These are phyloP conservation scores for Clarias gariepinus DNA, from an alignment of 2,113 vertebrate species.

Conservation along the genomic window DNA sequence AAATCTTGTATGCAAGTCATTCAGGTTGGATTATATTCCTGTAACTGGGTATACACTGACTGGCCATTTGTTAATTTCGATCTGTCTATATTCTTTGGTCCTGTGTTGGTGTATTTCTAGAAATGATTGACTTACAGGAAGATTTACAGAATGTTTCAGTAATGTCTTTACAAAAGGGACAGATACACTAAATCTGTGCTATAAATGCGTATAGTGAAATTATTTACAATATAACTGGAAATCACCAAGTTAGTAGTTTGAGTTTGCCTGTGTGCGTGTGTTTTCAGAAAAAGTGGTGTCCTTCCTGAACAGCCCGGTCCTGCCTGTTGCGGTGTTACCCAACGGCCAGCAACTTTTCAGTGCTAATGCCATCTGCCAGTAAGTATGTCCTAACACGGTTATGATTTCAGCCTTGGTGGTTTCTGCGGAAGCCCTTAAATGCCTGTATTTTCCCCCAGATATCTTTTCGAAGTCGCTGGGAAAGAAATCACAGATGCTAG, in stretches of 20 bases:
- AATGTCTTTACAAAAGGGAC: neutral
- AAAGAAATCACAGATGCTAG: constrained; percentile 73
- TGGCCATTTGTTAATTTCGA: too few species aligned
- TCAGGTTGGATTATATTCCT: too few species aligned
- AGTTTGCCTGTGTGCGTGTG: neutral
- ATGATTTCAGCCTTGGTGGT: neutral
- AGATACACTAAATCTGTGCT: neutral
- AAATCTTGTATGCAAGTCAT: too few species aligned
- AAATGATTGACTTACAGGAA: neutral
- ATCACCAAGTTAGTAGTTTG: neutral
- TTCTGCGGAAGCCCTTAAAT: neutral
- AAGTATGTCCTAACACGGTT: constrained; percentile 53
- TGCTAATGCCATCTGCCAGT: constrained; percentile 85
- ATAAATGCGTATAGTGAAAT: neutral
- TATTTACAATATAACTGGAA: neutral
- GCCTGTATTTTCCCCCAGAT: constrained; percentile 66
- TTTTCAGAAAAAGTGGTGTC: constrained; percentile 78
- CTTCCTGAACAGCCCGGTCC: constrained; percentile 71
- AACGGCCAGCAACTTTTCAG: constrained; percentile 80
- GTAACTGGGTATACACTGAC: too few species aligned
- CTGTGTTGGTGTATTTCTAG: neutral
- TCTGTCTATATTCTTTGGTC: too few species aligned
- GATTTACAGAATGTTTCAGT: too few species aligned
- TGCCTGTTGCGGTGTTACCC: constrained; percentile 77
- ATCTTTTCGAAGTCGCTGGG: constrained; percentile 80